Conservation (phyloP, 1,140 invertebrate species). For the Drosophila auraria region DNA sequence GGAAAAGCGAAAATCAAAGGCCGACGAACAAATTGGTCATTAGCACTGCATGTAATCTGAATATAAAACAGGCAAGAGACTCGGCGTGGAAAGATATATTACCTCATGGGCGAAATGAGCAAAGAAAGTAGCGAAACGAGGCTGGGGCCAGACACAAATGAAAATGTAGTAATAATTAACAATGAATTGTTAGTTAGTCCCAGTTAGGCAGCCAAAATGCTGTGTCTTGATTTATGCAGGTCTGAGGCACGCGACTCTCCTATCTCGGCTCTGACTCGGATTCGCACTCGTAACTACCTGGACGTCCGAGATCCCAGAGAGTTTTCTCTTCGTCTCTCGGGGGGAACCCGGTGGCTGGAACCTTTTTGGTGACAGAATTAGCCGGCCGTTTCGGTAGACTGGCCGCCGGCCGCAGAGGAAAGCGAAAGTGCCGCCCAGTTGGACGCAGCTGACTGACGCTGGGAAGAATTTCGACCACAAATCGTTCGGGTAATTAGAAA, state of each 20-base stretch:
- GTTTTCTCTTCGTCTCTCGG: constrained; percentile 37
- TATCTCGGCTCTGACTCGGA: constrained; percentile 18
- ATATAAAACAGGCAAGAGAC: constrained; percentile 32
- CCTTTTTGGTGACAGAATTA: constrained; percentile 71
- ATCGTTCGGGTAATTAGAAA: constrained; percentile 79
- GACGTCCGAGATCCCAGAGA: constrained; percentile 41
- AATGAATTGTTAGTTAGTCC: constrained; percentile 53
- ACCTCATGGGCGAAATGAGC: constrained; percentile 34
- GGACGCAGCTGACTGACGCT: constrained; percentile 79
- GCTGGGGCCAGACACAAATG: constrained; percentile 30
- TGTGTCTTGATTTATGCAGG: constrained; percentile 59
- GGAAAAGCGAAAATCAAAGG: constrained; percentile 18
- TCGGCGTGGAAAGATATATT: constrained; percentile 42
- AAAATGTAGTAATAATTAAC: constrained; percentile 69
- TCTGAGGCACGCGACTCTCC: constrained; percentile 66
- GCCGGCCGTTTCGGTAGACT: constrained; percentile 58
- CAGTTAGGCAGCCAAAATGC: constrained; percentile 42
- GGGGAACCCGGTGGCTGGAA: constrained; percentile 58
- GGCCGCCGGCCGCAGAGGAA: constrained; percentile 56
- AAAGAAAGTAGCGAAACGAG: constrained; percentile 41
- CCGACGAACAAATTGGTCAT: constrained; percentile 28
- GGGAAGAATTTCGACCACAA: constrained; percentile 84
- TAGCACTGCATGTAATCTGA: constrained; percentile 42
- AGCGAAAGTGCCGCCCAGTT: constrained; percentile 78
- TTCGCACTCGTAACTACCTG: constrained; percentile 56